Evolutionary conservation across 2,113 vertebrate genomes (phyloP).

Genomic region (Pluvianellus socialis): DNA sequence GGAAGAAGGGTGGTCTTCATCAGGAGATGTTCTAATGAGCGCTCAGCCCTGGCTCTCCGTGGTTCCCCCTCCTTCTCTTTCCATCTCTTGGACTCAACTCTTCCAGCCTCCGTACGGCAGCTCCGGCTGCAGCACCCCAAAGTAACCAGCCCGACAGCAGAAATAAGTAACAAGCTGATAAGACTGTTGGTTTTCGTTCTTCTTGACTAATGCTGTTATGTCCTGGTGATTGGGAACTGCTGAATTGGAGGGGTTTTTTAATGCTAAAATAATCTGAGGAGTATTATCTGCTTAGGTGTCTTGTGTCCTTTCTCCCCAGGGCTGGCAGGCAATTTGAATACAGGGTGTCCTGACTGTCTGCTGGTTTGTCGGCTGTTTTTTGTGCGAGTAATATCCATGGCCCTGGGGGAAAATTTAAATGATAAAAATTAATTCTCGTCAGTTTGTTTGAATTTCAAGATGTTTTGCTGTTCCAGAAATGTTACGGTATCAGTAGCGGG

Average conservation of each 20-base stretch:
- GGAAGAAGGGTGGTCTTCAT: not conserved
- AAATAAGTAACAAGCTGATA: not conserved
- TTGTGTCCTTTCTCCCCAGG: not conserved
- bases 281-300: not conserved
- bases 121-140: not conserved
- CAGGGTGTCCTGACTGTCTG: not conserved
- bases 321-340: not conserved
- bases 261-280: not conserved
- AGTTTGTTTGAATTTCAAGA: slow-evolving; percentile 9
- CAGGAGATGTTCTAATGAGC: not conserved
- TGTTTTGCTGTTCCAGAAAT: not conserved
- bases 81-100: not conserved
- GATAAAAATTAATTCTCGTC: slow-evolving; percentile 34
- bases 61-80: not conserved
- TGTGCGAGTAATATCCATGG: not conserved
- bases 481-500: not conserved
- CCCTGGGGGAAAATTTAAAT: not conserved
- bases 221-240: not conserved
- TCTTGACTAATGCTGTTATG: not conserved
- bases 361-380: not conserved
- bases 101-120: not conserved
- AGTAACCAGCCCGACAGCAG: not conserved
- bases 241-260: not conserved
- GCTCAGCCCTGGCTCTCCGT: too few species aligned
- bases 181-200: not conserved